Conservation (phyloP, 2,888 invertebrate species). For the Limnephilus rhombicus region DNA sequence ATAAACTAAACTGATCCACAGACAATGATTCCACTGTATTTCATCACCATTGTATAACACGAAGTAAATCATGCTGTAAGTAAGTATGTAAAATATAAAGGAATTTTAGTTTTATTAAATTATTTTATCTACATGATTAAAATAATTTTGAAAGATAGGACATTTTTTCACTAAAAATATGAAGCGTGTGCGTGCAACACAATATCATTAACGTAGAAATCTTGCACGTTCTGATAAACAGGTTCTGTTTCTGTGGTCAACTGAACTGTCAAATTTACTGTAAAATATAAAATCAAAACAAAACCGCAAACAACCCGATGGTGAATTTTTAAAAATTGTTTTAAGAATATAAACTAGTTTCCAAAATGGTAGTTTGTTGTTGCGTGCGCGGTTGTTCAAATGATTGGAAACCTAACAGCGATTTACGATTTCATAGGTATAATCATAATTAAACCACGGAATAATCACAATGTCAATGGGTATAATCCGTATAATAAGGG, state of each 20-base stretch:
- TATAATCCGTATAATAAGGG: background rate
- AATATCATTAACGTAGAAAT: background rate
- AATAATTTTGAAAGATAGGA: no score
- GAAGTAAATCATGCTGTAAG: background rate
- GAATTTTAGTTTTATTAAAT: background rate
- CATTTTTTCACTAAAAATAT: no score
- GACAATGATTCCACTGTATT: background rate
- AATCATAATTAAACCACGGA: no score
- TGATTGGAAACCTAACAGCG: constrained; percentile 51
- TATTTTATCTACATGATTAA: no score
- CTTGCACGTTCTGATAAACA: no score
- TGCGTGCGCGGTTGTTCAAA: constrained; percentile 51
- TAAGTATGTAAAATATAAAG: background rate
- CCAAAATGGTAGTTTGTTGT: constrained; percentile 46
- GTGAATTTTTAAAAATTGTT: background rate
- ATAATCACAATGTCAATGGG: no score
- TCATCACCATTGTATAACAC: background rate
- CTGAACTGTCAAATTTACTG: background rate
- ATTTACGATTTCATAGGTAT: constrained; percentile 48
- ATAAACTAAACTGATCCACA: background rate
- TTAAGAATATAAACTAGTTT: background rate
- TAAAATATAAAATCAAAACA: background rate
- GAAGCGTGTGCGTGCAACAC: background rate
- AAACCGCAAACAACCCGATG: background rate
- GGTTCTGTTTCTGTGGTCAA: background rate